These are phyloP conservation scores for Centrocercus urophasianus DNA, from an alignment of 2,113 vertebrate species.

Conservation along the genomic window DNA sequence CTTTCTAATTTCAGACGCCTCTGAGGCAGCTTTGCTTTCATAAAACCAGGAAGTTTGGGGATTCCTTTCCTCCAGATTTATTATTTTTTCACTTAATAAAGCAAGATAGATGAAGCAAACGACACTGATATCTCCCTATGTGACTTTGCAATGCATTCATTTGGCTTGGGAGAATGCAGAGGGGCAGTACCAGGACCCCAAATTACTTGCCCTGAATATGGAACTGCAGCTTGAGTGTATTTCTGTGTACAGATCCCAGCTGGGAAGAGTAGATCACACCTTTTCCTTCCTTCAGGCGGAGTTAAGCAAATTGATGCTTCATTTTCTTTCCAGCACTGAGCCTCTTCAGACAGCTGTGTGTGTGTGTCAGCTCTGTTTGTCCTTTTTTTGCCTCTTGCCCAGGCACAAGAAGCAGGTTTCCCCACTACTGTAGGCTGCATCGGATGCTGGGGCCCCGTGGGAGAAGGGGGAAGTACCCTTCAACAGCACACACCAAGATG, in stretches of 20 bases:
- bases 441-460: not conserved
- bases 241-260: not conserved
- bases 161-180: not conserved
- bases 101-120: not conserved
- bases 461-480: not conserved
- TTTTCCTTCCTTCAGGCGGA: not conserved
- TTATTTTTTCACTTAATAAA: not conserved
- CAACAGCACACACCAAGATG: rapidly evolving
- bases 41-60: conserved; percentile 51
- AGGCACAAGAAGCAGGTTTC: not conserved
- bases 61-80: conserved; percentile 22
- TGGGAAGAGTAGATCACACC: not conserved
- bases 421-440: not conserved
- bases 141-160: not conserved
- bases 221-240: not conserved
- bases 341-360: not conserved
- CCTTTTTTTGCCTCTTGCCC: not conserved
- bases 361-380: not conserved
- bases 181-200: not conserved
- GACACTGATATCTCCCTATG: not conserved
- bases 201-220: rapidly evolving
- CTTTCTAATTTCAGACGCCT: conserved; percentile 55
- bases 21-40: not conserved
- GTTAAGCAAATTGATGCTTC: not conserved
- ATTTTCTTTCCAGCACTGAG: not conserved